A percentile compares a stretch with the other conserved stretches of the same genome.
Conservation (phyloP, 2,113 vertebrate species). For the Oncorhynchus kisutch region DNA sequence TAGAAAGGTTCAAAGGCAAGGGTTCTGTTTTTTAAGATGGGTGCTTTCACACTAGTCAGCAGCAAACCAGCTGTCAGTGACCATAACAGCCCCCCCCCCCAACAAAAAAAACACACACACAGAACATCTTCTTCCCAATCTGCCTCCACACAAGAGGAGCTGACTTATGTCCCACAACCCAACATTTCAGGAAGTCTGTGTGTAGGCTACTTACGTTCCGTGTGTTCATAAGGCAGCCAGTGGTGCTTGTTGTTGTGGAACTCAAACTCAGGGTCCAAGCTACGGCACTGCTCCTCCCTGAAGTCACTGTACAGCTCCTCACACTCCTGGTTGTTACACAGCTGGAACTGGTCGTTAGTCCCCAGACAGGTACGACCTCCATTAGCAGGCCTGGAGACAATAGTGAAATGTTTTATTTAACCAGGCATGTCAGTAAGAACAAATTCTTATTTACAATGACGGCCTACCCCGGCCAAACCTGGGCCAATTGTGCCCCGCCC, state of each 20-base stretch:
- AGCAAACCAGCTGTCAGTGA: too few species aligned
- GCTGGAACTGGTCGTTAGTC: conserved; percentile 86
- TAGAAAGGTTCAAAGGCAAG: conserved; percentile 32
- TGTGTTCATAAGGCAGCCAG: conserved; percentile 94
- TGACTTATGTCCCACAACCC: too few species aligned
- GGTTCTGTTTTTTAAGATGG: conserved; percentile 47
- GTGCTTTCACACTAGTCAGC: too few species aligned
- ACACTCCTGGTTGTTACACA: conserved; percentile 89
- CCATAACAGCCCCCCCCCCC: too few species aligned
- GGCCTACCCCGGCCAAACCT: too few species aligned
- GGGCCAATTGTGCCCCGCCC: too few species aligned
- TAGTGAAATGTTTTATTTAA: too few species aligned
- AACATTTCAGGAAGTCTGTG: not conserved
- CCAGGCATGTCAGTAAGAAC: too few species aligned
- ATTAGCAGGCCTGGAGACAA: conserved; percentile 82
- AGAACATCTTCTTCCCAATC: too few species aligned
- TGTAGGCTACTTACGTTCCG: conserved; percentile 79
- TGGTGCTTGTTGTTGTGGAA: conserved; percentile 85
- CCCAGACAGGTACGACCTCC: conserved; percentile 88
- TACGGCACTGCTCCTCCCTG: conserved; percentile 88
- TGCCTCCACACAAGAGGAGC: not conserved
- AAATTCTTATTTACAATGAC: too few species aligned
- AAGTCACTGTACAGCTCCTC: conserved; percentile 83
- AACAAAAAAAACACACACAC: too few species aligned
- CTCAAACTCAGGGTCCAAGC: conserved; percentile 85